Base-by-base conservation (phyloP, 2,888 invertebrate genomes). In the Anticlea derivata region DNA sequence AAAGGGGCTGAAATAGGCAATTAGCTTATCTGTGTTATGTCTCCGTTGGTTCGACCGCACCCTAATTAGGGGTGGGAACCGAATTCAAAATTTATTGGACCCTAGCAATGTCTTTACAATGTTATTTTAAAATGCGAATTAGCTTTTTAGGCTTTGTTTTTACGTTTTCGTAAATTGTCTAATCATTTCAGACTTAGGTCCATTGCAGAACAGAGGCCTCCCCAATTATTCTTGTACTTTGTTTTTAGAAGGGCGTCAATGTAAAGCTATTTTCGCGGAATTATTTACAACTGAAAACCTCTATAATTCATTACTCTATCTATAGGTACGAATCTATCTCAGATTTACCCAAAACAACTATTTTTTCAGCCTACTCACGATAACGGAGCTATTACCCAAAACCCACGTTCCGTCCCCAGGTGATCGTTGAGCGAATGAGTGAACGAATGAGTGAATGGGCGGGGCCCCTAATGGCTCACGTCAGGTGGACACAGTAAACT, bases 381-480 rank as follows among this genome's bases (percentile, higher is more conserved):
- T 75, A 77, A 76, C 73, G 62, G 60, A 58, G 65, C 75, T 75
- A 83, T 84, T 80, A 78, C 73, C 73, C 73, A 65, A 71, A 76
- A 70, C 73, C 70, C 65, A 65, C 64, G 65, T 63, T 52, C 27
- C 59, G 77, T 85, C 86, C 84, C 86, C 78, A 84, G 85, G 83
- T 85, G 83, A 80, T 78, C 82, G 78, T 84, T 75, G 75, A 71
- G 66, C 70, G 75, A 79, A 80, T 73, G 77, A 78, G 63, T 68
- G 78, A 75, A 78, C 68, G 79, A 72, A 71, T 63, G 75, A 69
- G 77, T 76, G 79, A 78, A 77, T 73, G 78, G 81, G 73, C 71
- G 76, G 74, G 39, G 69, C 61, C 54, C 66, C 73, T 84, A 86
- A 86, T 86, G 85, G 82, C 56, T 67, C 77, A 73, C 77, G 84